Percentiles rank a stretch among this genome's conserved stretches.
Conservation (phyloP, 2,888 invertebrate species). For the Cancer borealis region DNA sequence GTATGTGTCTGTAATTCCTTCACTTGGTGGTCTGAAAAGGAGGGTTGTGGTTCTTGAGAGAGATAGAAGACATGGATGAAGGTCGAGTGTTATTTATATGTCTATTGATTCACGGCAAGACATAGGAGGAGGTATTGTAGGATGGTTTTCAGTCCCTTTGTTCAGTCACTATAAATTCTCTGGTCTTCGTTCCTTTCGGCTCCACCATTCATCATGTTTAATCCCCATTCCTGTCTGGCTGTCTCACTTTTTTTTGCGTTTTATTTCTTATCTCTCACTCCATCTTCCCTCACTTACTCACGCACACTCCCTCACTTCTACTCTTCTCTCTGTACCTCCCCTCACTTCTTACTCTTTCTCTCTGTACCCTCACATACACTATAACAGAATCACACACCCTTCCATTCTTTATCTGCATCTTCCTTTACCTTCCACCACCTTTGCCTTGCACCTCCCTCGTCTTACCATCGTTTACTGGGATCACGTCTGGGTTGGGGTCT, state of each 20-base stretch:
- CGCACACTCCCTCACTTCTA: background rate
- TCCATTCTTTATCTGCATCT: background rate
- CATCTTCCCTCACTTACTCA: slow-evolving; percentile 35
- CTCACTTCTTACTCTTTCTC: background rate
- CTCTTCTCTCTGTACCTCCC: background rate
- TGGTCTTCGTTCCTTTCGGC: background rate
- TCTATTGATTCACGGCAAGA: background rate
- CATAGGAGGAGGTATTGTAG: no score
- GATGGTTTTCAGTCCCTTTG: no score
- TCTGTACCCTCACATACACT: background rate
- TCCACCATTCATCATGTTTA: slow-evolving; percentile 14
- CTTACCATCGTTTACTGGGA: slow-evolving; percentile 65
- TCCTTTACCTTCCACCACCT: background rate
- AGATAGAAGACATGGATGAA: background rate
- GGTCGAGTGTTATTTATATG: background rate
- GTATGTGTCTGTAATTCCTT: slow-evolving; percentile 47
- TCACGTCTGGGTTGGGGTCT: slow-evolving; percentile 59
- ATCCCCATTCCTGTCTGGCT: background rate
- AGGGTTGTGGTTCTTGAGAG: background rate
- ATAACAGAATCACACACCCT: background rate
- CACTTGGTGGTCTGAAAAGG: slow-evolving; percentile 55
- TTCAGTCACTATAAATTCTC: no score
- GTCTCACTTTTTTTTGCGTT: background rate
- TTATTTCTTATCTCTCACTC: background rate
- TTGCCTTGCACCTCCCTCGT: background rate